Percentiles rank a stretch among this genome's conserved stretches.
Evolutionary conservation across 2,888 invertebrate genomes (phyloP).

Genomic region (Palloptera scutellata): DNA sequence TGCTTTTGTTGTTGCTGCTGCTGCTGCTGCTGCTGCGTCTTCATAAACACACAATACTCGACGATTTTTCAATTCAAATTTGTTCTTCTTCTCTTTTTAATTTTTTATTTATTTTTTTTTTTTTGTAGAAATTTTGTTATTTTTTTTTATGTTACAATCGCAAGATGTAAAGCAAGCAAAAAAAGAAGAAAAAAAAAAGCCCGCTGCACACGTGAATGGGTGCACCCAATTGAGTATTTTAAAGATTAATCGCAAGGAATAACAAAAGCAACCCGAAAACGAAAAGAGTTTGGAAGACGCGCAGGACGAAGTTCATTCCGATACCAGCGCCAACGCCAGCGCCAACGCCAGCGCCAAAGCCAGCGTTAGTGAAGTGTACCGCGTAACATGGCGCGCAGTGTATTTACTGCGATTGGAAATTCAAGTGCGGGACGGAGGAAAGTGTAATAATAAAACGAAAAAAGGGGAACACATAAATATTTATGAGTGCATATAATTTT

Average conservation of each 20-base stretch:
- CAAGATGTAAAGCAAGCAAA: slow-evolving; percentile 7
- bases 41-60: too few species aligned
- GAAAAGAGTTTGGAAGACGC: slow-evolving; percentile 2
- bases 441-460: slow-evolving; percentile 20
- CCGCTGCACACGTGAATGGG: slow-evolving; percentile 18
- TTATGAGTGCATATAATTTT: slow-evolving; percentile 37
- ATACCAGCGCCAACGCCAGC: too few species aligned
- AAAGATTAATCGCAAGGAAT: slow-evolving; percentile 33
- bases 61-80: too few species aligned
- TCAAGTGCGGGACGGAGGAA: not conserved
- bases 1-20: slow-evolving; percentile 14
- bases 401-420: slow-evolving; percentile 2
- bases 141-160: not conserved
- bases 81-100: not conserved
- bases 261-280: slow-evolving; percentile 24
- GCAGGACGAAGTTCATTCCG: not conserved
- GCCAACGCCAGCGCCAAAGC: too few species aligned
- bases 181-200: not conserved
- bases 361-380: too few species aligned
- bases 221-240: slow-evolving; percentile 35
- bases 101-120: not conserved
- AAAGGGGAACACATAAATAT: slow-evolving; percentile 31
- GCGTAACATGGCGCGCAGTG: not conserved
- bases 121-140: not conserved
- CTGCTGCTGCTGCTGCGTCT: not conserved